phyloP scores from a whole-genome alignment of 53 echinoderm and acorn worm species.

The Echinometra lucunter region DNA sequence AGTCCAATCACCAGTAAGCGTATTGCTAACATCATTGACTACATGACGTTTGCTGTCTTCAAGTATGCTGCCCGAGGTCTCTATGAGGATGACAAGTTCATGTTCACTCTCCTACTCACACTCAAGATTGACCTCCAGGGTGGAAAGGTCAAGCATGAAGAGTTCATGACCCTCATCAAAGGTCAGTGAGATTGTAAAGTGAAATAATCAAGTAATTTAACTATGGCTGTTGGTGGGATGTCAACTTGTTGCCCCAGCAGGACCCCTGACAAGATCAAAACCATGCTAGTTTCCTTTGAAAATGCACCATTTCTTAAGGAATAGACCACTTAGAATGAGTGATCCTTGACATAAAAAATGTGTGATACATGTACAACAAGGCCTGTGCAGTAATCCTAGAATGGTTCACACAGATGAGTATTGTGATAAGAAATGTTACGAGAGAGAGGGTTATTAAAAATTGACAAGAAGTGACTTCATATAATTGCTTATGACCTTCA shows the following conservation, averaged over 20 bases:
- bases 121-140: conserved; percentile 96
- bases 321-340: no score
- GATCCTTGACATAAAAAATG: no score
- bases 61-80: conserved; percentile 97
- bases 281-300: neutral
- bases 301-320: neutral
- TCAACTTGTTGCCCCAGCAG: neutral
- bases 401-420: neutral
- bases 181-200: conserved; percentile 71
- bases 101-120: conserved; percentile 92
- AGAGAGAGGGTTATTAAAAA: no score
- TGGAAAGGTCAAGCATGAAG: conserved; percentile 96
- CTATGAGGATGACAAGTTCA: conserved; percentile 95
- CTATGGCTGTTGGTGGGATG: neutral
- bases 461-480: neutral
- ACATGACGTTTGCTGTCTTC: conserved; percentile 95
- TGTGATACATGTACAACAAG: neutral
- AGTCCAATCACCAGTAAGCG: conserved; percentile 98
- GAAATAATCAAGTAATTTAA: neutral
- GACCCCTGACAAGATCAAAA: neutral
- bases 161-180: conserved; percentile 97
- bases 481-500: neutral
- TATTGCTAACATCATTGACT: conserved; percentile 98
- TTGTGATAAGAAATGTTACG: neutral
- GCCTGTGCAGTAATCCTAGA: no score